These are phyloP conservation scores for Drosophila flavopinicola DNA, from an alignment of 2,888 invertebrate species.

Conservation along the genomic window DNA sequence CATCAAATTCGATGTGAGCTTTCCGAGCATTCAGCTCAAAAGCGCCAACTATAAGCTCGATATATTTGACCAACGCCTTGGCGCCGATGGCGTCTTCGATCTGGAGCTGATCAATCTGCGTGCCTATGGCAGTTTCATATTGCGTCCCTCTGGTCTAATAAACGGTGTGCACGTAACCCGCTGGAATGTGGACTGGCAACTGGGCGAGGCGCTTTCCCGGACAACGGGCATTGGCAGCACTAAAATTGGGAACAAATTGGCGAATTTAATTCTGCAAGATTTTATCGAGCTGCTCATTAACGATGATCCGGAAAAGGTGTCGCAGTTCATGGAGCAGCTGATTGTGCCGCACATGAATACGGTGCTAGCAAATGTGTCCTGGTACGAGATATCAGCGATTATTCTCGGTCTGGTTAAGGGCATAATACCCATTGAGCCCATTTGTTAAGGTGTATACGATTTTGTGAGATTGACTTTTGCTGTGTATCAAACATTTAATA, in stretches of 20 bases:
- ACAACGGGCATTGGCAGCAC: constrained; percentile 72
- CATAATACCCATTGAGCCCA: constrained; percentile 63
- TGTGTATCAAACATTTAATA: background rate
- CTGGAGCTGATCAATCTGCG: constrained; percentile 65
- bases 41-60: constrained; percentile 71
- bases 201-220: constrained; percentile 64
- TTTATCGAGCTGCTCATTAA: constrained; percentile 65
- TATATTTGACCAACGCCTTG: constrained; percentile 45
- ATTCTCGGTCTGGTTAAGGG: constrained; percentile 66
- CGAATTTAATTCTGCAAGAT: constrained; percentile 72
- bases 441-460: constrained; percentile 47
- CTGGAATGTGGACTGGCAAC: constrained; percentile 66
- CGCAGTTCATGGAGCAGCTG: constrained; percentile 57
- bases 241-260: constrained; percentile 46
- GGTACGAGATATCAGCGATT: constrained; percentile 68
- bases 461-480: too few species aligned
- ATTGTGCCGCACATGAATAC: constrained; percentile 62
- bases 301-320: constrained; percentile 67
- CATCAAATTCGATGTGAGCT: constrained; percentile 75
- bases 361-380: constrained; percentile 55
- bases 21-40: constrained; percentile 60
- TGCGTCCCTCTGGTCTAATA: constrained; percentile 59
- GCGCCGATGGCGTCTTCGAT: constrained; percentile 63
- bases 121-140: constrained; percentile 69
- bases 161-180: constrained; percentile 56